Base-by-base conservation (phyloP, 35 echinoderm and acorn worm genomes). In the Chiridota heheva region DNA sequence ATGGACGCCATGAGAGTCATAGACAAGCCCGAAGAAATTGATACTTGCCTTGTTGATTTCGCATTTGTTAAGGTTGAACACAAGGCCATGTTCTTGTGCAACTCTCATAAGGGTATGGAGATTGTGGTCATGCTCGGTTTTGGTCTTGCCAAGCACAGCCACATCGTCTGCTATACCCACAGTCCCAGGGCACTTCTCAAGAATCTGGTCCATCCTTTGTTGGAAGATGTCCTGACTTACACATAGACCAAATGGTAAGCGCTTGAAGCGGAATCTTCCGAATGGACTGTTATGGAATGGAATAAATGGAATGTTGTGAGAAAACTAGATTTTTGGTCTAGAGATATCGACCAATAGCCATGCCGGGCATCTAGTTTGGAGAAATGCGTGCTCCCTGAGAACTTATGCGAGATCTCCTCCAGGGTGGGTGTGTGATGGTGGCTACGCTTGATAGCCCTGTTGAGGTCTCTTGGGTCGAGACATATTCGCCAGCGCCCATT, bases 401-500 rank as follows among this genome's bases (percentile, higher is more conserved):
- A 60, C 40, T 82, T 92, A 24, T 86, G 84, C 20, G 75, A 77
- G n/a, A 92, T 83, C 42, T 87, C 90, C 57, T 85, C 82, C 13
- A 91, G n/a, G 63, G 89, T 91, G 13, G 82, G 63, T 12, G 82
- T 72, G 20, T 72, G 87, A 36, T 91, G 83, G 37, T 91, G 66
- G 7, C n/a, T 40, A 26, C 49, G 72, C 49, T 85, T 86, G 0
- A 91, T 79, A 3, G 46, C 53, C 27, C 38, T 65, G 20, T 87
- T 92, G n/a, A 92, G 36, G 44, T 87, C 90, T 67, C 75, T 92
- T 1, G 90, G 83, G 59, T 92, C 90, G 8, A 92, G 67, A 36
- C 83, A 92, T 16, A 86, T 82, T 8, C 83, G 62, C 42, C 78
- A 67, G 26, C 53, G 17, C 4, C 83, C 76, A 30, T 86, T 92